phyloP scores from a whole-genome alignment of 1,140 invertebrate genomes.

The Nasonia giraulti region DNA sequence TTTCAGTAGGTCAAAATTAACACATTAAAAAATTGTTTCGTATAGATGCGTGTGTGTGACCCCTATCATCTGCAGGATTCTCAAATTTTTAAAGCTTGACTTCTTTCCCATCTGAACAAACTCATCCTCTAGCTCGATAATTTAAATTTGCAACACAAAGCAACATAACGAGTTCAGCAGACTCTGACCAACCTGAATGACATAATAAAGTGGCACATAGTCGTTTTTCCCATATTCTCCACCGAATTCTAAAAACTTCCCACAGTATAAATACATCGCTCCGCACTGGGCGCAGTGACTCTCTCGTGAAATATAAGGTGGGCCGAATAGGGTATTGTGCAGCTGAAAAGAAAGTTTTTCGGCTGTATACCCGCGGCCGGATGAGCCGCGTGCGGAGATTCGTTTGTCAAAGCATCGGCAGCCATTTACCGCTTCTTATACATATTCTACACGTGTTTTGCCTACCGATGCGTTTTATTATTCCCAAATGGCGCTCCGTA shows the following conservation, averaged over 20 bases:
- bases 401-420: conserved; percentile 7
- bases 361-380: not conserved
- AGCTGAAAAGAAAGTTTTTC: conserved; percentile 21
- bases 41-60: no score
- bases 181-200: no score
- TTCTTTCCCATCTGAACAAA: no score
- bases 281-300: no score
- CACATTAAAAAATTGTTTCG: no score
- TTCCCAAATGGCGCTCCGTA: conserved; percentile 51
- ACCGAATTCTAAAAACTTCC: not conserved
- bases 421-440: conserved; percentile 51
- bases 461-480: conserved; percentile 61
- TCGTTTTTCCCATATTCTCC: not conserved
- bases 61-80: no score
- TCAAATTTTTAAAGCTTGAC: no score
- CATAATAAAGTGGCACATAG: no score
- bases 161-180: no score
- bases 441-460: conserved; percentile 62
- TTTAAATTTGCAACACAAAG: not conserved
- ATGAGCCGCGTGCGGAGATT: not conserved
- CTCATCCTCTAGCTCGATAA: not conserved
- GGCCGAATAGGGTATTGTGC: not conserved
- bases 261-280: no score
- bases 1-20: no score
- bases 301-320: not conserved